phyloP scores from a whole-genome alignment of 1,140 invertebrate species.

The Mylabris phalerata region DNA sequence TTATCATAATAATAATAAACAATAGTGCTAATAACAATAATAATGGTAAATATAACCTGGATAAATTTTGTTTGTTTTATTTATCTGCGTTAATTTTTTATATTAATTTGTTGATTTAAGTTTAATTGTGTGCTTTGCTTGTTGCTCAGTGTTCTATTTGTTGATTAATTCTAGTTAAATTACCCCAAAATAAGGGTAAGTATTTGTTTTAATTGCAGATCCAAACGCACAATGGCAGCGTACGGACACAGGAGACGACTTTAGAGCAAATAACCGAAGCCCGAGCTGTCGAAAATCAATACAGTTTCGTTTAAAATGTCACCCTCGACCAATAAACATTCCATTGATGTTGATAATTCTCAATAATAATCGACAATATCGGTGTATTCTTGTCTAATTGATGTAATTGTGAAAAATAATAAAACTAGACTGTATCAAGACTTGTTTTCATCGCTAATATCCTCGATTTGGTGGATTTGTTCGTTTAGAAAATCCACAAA shows the following conservation, averaged over 20 bases:
- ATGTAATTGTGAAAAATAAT: background rate
- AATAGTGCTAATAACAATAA: too few relatives aligned
- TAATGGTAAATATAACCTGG: background rate
- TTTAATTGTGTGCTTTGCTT: background rate
- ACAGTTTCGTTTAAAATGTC: slow-evolving; percentile 50
- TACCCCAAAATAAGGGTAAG: background rate
- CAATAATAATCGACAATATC: background rate
- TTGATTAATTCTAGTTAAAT: background rate
- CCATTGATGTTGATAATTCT: background rate
- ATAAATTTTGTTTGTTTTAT: background rate
- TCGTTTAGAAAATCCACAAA: slow-evolving; percentile 29
- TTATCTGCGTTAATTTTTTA: background rate
- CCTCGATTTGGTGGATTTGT: slow-evolving; percentile 16
- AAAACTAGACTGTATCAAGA: background rate
- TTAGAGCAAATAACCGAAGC: slow-evolving; percentile 43
- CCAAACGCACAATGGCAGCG: slow-evolving; percentile 45
- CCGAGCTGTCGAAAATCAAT: slow-evolving; percentile 59
- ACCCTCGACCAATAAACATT: background rate
- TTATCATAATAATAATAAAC: too few relatives aligned
- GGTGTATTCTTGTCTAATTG: background rate
- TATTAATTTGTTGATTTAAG: background rate
- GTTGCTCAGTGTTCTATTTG: background rate
- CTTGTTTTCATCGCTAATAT: background rate
- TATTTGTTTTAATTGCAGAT: slow-evolving; percentile 31
- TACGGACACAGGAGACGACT: slow-evolving; percentile 47